Percentiles rank a stretch among this genome's conserved stretches.
These are phyloP conservation scores for Haliclona indistincta DNA, from an alignment of 37 sponge, comb jelly and placozoan species.

Conservation along the genomic window DNA sequence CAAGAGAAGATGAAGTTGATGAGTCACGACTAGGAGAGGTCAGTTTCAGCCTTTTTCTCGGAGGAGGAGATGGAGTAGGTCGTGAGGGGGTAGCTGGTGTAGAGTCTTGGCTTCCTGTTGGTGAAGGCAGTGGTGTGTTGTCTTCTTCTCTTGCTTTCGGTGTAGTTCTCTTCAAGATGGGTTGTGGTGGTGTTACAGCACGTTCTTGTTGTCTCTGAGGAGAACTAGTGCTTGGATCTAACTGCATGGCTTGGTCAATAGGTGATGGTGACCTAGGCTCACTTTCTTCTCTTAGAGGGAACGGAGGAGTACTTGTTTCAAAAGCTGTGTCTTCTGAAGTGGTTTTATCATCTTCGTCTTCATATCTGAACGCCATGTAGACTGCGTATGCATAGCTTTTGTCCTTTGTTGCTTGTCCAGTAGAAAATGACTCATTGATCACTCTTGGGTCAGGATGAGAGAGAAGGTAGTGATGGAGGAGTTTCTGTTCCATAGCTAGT, in stretches of 20 bases:
- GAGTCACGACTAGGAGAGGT: too few species aligned
- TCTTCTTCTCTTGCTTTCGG: background rate
- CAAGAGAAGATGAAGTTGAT: too few species aligned
- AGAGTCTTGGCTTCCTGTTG: conserved; percentile 9
- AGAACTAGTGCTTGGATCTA: background rate
- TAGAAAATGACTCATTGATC: background rate
- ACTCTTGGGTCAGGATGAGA: background rate
- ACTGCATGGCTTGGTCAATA: background rate
- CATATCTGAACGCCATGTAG: conserved; percentile 1
- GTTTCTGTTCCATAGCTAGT: conserved; percentile 1
- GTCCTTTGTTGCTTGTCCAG: background rate
- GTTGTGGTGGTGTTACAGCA: background rate
- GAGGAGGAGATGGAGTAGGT: too few species aligned
- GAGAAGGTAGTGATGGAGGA: background rate
- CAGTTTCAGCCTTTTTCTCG: too few species aligned
- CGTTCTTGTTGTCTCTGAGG: background rate
- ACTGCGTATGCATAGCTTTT: conserved; percentile 5
- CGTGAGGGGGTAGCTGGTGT: background rate
- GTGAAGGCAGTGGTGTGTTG: conserved; percentile 20
- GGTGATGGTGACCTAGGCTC: background rate
- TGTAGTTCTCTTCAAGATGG: background rate
- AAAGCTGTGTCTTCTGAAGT: too few species aligned
- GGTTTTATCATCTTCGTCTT: background rate
- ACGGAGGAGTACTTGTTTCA: too few species aligned
- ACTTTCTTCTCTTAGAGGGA: too few species aligned